These are phyloP conservation scores for Pristionchus fissidentatus DNA, from an alignment of 2,888 invertebrate species.

Conservation along the genomic window DNA sequence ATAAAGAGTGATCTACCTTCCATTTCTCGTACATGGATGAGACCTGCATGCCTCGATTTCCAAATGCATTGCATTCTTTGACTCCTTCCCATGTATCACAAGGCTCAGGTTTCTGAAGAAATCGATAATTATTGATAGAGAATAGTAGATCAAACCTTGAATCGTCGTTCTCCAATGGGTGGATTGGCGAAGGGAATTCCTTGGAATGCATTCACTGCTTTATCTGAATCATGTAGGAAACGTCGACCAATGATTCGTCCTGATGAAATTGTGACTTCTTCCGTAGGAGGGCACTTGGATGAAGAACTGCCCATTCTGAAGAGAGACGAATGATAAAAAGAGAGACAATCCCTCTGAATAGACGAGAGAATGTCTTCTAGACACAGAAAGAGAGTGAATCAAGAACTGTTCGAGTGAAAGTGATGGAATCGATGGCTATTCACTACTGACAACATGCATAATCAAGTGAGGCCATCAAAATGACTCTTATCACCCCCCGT, in stretches of 20 bases:
- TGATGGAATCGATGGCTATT: not conserved
- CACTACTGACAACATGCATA: not conserved
- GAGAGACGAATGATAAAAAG: not conserved
- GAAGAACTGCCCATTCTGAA: constrained; percentile 40
- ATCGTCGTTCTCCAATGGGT: constrained; percentile 27
- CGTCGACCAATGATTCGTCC: constrained; percentile 18
- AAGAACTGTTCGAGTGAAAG: not conserved
- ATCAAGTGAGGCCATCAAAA: not conserved
- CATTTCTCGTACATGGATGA: not conserved
- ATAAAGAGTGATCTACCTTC: not conserved
- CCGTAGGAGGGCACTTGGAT: not conserved
- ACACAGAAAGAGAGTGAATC: not conserved
- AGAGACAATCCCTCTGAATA: not conserved
- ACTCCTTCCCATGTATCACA: constrained; percentile 22
- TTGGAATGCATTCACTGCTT: constrained; percentile 30
- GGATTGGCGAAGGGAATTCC: constrained; percentile 43
- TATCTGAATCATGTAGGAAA: not conserved
- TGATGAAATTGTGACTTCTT: not conserved
- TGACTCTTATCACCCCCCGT: not conserved
- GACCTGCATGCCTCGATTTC: not conserved
- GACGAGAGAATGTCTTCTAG: too few species aligned
- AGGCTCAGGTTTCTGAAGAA: constrained; percentile 9
- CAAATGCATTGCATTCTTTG: constrained; percentile 25
- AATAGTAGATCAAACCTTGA: not conserved
- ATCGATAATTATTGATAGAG: not conserved